Base-by-base conservation (phyloP, 2,797 vertebrate genomes). In the Ptychadena robeensis region DNA sequence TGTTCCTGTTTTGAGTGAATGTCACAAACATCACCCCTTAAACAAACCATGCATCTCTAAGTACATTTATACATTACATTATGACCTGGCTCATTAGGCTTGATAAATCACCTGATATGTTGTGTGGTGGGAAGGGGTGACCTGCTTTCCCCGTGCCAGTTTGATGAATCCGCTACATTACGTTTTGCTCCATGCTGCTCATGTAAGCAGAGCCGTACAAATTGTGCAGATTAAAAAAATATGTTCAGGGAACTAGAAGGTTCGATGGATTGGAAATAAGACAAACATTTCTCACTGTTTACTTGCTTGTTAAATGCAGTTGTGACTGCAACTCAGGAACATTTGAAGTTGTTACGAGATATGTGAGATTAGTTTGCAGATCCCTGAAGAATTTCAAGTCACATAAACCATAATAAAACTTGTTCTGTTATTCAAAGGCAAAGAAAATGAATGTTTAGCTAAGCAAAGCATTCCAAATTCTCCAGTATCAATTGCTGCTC, bases 181-280 rank as follows among this genome's bases (percentile, higher is more conserved):
- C 73, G 37, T 64, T 81, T 85, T 81, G 53, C 57, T 76, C 80
- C 82, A 80, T 75, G 77, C 74, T 80, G 82, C 77, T 80, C 78
- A 34, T 85, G 66, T 75, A 85, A 85, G 83, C 82, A 76, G 72
- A 85, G 37, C 83, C 70, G 66, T 85, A 85, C 83, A 85, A 85
- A 80, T 81, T 85, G 83, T 76, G 66, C 83, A 85, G 78, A 81
- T 85, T 85, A 85, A 85, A 85, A 85, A 84, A 80, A 84, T 80
- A 85, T 64, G 78, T 79, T 76, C 66, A 80, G 71, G 83, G 83
- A 76, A 81, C 71, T 76, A 59, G 83, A 85, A 85, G 78, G 69
- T 80, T 85, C 83, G 61, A 81, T 81, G 78, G 65, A 75, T 75
- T 76, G 83, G 72, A 85, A 85, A 85, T 65, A 74, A 85, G 72